Percentiles rank a stretch among this genome's conserved stretches.
Conservation (phyloP, 2,113 vertebrate genomes). For the Xyliphius kryptos region DNA sequence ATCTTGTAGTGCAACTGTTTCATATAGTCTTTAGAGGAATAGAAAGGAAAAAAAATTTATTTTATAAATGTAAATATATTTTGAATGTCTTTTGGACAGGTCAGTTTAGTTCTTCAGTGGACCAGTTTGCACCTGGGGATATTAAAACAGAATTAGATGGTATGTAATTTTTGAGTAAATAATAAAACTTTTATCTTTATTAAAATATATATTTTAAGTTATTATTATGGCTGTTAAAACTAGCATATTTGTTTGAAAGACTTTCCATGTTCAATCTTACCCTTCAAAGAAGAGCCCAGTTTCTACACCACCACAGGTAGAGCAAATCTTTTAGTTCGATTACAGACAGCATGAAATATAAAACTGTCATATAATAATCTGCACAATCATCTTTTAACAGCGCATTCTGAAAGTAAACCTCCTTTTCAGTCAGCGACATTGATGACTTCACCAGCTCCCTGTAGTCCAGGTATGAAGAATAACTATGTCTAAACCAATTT, state of each 20-base stretch:
- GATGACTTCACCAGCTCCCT: conserved; percentile 50
- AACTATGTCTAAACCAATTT: too few species aligned
- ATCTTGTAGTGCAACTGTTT: too few species aligned
- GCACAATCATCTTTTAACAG: conserved; percentile 43
- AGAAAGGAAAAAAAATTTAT: too few species aligned
- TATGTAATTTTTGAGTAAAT: conserved; percentile 26
- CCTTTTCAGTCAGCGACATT: conserved; percentile 38
- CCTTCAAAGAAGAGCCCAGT: conserved; percentile 52
- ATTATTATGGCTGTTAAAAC: too few species aligned
- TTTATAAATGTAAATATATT: too few species aligned
- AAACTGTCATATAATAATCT: too few species aligned
- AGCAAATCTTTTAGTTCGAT: not conserved
- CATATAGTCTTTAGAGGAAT: too few species aligned
- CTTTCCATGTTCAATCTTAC: conserved; percentile 54
- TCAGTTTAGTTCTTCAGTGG: conserved; percentile 65
- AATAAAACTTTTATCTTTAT: not conserved
- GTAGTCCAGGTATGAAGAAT: conserved; percentile 54
- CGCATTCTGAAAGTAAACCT: conserved; percentile 52
- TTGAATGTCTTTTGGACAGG: too few species aligned
- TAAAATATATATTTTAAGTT: too few species aligned
- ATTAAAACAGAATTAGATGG: conserved; percentile 74
- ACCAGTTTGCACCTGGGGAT: conserved; percentile 69
- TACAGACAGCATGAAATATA: too few species aligned
- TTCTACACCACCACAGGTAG: conserved; percentile 56
- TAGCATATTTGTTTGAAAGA: conserved; percentile 46